These are phyloP conservation scores for Melipona beecheii DNA, from an alignment of 2,888 invertebrate species.

Conservation along the genomic window DNA sequence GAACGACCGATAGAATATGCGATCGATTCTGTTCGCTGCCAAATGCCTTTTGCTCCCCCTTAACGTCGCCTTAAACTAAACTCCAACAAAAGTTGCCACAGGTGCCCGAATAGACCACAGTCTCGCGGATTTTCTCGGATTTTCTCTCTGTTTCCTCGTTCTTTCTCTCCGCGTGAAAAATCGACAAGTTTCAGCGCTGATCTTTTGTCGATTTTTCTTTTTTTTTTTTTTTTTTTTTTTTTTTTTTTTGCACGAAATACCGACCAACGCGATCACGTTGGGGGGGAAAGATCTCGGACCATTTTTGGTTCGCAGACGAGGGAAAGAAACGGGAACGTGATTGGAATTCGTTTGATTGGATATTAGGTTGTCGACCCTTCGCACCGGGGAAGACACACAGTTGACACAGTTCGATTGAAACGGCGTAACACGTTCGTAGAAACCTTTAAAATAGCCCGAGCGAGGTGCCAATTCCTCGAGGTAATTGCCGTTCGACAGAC, in stretches of 20 bases:
- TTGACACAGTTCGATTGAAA: constrained; percentile 51
- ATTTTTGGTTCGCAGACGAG: too few relatives aligned
- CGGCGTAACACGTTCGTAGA: constrained; percentile 45
- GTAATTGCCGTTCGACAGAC: constrained; percentile 63
- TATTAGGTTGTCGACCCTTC: background rate
- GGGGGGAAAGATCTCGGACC: background rate
- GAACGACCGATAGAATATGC: constrained; percentile 82
- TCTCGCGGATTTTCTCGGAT: background rate
- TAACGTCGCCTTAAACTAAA: constrained; percentile 52
- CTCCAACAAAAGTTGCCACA: constrained; percentile 57
- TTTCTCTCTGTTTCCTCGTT: background rate
- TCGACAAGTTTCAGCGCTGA: background rate
- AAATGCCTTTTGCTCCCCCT: constrained; percentile 64
- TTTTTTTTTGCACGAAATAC: background rate
- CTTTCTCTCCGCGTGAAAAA: background rate
- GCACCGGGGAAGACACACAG: background rate
- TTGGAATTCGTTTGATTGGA: background rate
- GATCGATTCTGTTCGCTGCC: constrained; percentile 76
- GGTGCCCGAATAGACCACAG: constrained; percentile 30
- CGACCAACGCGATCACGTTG: background rate
- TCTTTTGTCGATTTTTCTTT: background rate
- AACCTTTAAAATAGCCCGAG: constrained; percentile 57
- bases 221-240: background rate
- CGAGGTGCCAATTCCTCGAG: constrained; percentile 58
- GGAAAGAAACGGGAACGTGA: background rate